A percentile compares a stretch with the other conserved stretches of the same genome.
Conservation (phyloP, 2,888 invertebrate species). For the Biston stratarius region DNA sequence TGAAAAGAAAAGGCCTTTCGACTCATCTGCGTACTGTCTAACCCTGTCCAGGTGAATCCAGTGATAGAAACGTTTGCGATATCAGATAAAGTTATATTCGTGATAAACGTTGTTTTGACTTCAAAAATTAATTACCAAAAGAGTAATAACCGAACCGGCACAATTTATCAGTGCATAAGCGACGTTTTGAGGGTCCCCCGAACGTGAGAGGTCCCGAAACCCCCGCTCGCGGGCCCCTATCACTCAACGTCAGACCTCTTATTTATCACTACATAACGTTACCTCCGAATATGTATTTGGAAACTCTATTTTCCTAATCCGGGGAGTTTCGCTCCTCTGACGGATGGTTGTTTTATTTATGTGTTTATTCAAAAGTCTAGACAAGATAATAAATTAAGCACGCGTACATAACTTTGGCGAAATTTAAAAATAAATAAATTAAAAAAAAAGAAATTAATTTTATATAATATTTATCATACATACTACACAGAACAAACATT, state of each 20-base stretch:
- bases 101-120: background rate
- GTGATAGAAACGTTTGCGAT: no score
- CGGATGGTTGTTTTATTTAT: slow-evolving; percentile 25
- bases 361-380: slow-evolving; percentile 7
- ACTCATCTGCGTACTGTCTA: no score
- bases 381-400: background rate
- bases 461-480: no score
- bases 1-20: no score
- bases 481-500: no score
- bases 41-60: no score
- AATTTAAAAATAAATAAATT: no score
- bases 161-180: slow-evolving; percentile 46
- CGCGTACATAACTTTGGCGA: no score
- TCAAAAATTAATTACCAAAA: slow-evolving; percentile 19
- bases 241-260: slow-evolving; percentile 76
- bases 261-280: slow-evolving; percentile 72
- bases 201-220: slow-evolving; percentile 32
- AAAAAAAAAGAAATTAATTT: no score
- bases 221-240: slow-evolving; percentile 58
- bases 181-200: slow-evolving; percentile 35
- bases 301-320: slow-evolving; percentile 40
- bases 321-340: slow-evolving; percentile 3
- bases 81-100: background rate
- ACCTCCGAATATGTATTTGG: slow-evolving; percentile 43
- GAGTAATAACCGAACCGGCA: slow-evolving; percentile 33